Conservation (phyloP, 2,888 invertebrate genomes). For the Callyntrura guangdongensis region DNA sequence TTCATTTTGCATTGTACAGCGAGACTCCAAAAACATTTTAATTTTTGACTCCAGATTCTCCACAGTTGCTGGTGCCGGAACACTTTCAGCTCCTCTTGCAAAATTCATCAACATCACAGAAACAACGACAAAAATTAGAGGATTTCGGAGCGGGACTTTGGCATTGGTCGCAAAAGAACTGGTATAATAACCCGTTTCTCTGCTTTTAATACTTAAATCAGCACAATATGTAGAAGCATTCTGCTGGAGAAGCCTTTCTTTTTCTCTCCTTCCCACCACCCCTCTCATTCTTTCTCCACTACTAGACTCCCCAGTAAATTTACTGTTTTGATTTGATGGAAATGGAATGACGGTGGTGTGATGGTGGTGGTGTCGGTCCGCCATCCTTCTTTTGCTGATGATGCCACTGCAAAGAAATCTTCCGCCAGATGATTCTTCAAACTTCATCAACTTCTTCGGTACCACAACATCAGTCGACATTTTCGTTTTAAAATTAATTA, state of each 20-base stretch:
- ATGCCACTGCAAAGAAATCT: background rate
- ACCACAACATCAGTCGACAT: conserved; percentile 49
- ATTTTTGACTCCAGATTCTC: conserved; percentile 75
- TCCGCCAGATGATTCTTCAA: conserved; percentile 52
- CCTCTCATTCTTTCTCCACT: background rate
- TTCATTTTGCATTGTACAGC: conserved; percentile 79
- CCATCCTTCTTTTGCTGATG: background rate
- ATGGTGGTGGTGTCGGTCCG: background rate
- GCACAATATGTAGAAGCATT: background rate
- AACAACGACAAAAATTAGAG: conserved; percentile 39
- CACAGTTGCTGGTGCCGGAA: conserved; percentile 37
- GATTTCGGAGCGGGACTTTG: background rate
- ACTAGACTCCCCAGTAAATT: background rate
- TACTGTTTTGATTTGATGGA: conserved; percentile 44
- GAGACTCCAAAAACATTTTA: conserved; percentile 74
- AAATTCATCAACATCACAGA: conserved; percentile 51
- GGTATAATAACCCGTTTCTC: background rate
- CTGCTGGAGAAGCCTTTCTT: conserved; percentile 37
- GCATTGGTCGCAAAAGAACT: background rate
- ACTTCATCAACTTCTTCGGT: conserved; percentile 48
- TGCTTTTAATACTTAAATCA: conserved; percentile 3
- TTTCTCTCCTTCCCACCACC: conserved; percentile 1
- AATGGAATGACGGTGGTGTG: background rate
- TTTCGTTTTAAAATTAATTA: conserved; percentile 74
- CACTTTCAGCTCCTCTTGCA: conserved; percentile 58